Evolutionary conservation across 2,113 vertebrate species (phyloP), one percentile per base, ranked within the genome.

Genomic region (Tenrec ecaudatus): DNA sequence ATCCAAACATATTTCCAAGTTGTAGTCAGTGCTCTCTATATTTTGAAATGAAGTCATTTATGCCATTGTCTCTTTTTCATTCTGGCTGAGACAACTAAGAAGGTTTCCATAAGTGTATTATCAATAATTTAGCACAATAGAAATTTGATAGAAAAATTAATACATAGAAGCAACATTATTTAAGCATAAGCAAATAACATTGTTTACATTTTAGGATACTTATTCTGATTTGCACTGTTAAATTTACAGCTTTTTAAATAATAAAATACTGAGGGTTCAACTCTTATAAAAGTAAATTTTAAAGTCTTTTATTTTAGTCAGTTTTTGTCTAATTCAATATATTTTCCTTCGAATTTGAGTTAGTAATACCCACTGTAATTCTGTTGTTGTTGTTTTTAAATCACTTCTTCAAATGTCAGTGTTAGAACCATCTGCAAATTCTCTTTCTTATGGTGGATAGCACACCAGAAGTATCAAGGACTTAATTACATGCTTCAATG

Each of bases 211-310:
- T 89, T 12, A 22, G 84, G 93, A 81, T 84, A 79, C 7, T 64
- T 91, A 47, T 62, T 91, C 82, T 78, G 53, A 86, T 73, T 79
- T 86, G 14, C n/a, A 69, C 38, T 89, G 80, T 36, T 83, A 64
- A 80, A 91, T 87, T 76, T 66, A 75, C 58, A 60, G 12, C 73
- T 95, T 92, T 93, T 62, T 88, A 82, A 83, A 57, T 77, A 94
- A 53, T 88, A 64, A 93, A 77, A 79, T 53, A 23, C n/a, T 90
- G 82, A 90, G 68, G 3, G 11, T 58, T 88, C 5, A 90, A 88
- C 27, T 86, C 58, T 40, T 79, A 23, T 33, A 91, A 93, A 94
- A 93, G 40, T 84, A 77, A 89, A 91, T 92, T 89, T 90, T 85
- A 77, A 43, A 4, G 31, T 17, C 60, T 90, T 92, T 57, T 78